A percentile compares a stretch with the other conserved stretches of the same genome.
Conservation (phyloP, 2,888 invertebrate species). For the Frankliniella fusca region DNA sequence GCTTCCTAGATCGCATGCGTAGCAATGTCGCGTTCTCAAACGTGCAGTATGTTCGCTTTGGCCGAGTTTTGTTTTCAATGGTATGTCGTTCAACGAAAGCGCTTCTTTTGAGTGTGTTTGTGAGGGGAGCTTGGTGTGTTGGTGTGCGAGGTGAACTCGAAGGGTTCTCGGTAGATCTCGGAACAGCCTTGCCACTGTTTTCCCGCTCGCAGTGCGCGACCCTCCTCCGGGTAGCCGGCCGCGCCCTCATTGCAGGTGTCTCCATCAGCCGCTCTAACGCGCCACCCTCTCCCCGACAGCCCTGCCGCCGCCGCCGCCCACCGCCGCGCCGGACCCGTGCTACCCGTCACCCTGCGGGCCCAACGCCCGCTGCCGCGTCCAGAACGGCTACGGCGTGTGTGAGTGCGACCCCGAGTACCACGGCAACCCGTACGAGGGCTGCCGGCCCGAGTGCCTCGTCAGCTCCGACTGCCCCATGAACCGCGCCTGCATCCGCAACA, state of each 20-base stretch:
- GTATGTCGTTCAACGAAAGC: neutral
- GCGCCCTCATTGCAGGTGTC: neutral
- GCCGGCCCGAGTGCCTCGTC: slow-evolving; percentile 44
- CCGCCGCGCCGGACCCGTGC: slow-evolving; percentile 42
- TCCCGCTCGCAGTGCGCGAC: too few relatives aligned
- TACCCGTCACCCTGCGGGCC: slow-evolving; percentile 47
- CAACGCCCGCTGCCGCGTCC: slow-evolving; percentile 46
- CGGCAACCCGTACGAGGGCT: slow-evolving; percentile 62
- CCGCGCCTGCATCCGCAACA: slow-evolving; percentile 45
- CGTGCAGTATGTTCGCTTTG: neutral
- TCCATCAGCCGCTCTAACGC: neutral
- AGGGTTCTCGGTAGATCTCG: neutral
- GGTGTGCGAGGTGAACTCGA: neutral
- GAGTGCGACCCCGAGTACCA: slow-evolving; percentile 64
- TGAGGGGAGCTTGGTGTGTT: neutral
- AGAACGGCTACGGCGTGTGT: slow-evolving; percentile 67
- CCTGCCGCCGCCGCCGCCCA: slow-evolving; percentile 38
- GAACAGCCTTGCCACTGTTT: neutral
- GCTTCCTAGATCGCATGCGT: neutral
- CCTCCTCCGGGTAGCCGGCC: neutral
- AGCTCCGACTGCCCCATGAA: slow-evolving; percentile 44
- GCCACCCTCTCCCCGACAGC: slow-evolving; percentile 36
- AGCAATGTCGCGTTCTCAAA: neutral
- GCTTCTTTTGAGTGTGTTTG: neutral
- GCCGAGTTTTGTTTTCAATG: neutral